Conservation (phyloP, 2,113 vertebrate genomes). For the Coptodon rendalli region DNA sequence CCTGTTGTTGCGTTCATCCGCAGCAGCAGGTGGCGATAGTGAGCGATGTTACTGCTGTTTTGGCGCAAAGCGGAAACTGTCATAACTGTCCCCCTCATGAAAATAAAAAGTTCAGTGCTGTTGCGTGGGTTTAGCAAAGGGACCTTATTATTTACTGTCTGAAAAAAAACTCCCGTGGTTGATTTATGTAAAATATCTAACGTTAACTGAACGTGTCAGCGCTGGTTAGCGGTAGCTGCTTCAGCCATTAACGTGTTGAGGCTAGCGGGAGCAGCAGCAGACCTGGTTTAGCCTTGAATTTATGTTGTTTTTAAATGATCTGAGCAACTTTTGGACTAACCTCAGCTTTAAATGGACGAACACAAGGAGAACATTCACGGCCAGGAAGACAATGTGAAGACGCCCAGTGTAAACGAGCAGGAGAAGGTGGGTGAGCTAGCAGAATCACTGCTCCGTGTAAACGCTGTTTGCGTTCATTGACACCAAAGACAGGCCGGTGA, state of each 20-base stretch:
- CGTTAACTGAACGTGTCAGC: not conserved
- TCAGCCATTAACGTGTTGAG: not conserved
- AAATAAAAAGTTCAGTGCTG: not conserved
- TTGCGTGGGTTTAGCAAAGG: not conserved
- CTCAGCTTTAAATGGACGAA: slow-evolving; percentile 56
- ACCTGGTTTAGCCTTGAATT: not conserved
- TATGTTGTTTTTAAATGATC: not conserved
- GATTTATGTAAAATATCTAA: not conserved
- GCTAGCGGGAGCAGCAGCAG: not conserved
- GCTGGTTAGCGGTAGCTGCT: not conserved
- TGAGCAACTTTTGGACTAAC: not conserved
- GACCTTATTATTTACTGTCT: not conserved
- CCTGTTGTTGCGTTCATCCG: slow-evolving; percentile 1
- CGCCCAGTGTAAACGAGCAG: slow-evolving; percentile 7
- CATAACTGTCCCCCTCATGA: not conserved
- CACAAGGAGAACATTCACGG: slow-evolving; percentile 65
- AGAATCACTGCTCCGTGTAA: not conserved
- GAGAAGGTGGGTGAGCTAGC: slow-evolving; percentile 25
- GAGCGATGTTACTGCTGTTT: not conserved
- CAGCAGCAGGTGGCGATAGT: not conserved
- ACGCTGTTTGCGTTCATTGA: not conserved
- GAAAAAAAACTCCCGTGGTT: not conserved
- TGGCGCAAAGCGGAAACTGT: slow-evolving; percentile 49
- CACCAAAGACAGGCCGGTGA: not conserved
- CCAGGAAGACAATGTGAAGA: slow-evolving; percentile 43